phyloP scores from a whole-genome alignment of 2,797 vertebrate genomes.

The Cossypha caffra region DNA sequence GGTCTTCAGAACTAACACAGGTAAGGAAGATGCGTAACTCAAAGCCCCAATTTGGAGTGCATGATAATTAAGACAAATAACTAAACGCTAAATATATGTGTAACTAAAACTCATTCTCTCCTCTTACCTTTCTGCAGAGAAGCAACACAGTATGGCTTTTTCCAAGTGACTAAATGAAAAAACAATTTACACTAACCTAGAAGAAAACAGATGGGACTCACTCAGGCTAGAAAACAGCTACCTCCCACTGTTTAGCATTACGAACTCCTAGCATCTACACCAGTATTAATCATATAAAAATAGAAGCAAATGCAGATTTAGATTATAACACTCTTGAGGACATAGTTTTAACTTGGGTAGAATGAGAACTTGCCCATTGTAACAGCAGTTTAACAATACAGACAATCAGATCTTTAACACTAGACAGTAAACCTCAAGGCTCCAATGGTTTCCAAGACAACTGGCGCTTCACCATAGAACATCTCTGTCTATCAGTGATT shows the following conservation, averaged over 20 bases:
- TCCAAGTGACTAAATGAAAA: neutral
- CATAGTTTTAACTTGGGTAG: neutral
- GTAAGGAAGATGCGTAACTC: neutral
- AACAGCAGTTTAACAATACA: neutral
- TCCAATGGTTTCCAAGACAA: neutral
- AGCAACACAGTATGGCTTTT: neutral
- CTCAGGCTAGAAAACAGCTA: neutral
- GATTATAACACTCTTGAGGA: neutral
- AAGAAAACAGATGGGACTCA: conserved; percentile 2
- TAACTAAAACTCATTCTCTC: neutral
- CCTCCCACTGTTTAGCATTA: neutral
- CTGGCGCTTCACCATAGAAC: neutral
- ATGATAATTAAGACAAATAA: neutral
- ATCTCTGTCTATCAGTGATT: neutral
- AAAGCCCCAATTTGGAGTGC: neutral
- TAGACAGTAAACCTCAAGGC: neutral
- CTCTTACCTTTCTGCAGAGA: neutral
- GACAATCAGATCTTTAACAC: neutral
- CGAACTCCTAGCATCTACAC: neutral
- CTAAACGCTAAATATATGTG: neutral
- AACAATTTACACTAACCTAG: neutral
- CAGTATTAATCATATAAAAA: neutral
- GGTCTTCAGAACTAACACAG: neutral
- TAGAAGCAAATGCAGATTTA: neutral
- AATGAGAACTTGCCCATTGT: neutral